These are phyloP conservation scores for Gastracanthus pulcherrimus DNA, from an alignment of 2,888 invertebrate species.

Conservation along the genomic window DNA sequence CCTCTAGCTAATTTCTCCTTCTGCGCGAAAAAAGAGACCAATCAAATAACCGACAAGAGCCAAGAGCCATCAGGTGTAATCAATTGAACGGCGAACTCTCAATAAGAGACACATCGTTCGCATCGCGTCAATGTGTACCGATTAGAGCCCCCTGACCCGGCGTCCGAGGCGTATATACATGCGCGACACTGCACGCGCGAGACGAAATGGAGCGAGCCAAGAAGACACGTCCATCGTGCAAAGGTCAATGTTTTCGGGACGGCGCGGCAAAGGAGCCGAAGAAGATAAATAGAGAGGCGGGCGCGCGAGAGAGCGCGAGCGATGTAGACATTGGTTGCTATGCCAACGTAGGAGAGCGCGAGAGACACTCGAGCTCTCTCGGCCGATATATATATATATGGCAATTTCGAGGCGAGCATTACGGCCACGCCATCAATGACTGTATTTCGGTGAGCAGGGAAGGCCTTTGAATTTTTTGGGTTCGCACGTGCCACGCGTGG, in stretches of 20 bases:
- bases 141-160: background rate
- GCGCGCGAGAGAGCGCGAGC: background rate
- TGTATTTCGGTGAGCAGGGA: too few species aligned
- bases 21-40: too few species aligned
- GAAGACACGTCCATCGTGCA: too few species aligned
- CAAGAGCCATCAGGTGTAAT: background rate
- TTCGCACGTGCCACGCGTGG: too few species aligned
- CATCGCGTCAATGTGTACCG: too few species aligned
- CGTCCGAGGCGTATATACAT: background rate
- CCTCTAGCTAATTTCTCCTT: too few species aligned
- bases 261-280: constrained; percentile 24
- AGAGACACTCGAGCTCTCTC: background rate
- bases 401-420: background rate
- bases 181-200: background rate
- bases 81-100: background rate
- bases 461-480: too few species aligned
- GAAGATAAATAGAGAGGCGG: constrained; percentile 49
- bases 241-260: constrained; percentile 54
- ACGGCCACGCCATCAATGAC: too few species aligned
- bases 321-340: constrained; percentile 52
- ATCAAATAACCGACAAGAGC: background rate
- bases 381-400: constrained; percentile 1
- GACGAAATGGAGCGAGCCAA: background rate
- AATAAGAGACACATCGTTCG: background rate
- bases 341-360: constrained; percentile 42